A percentile compares a stretch with the other conserved stretches of the same genome.
These are phyloP conservation scores for Chionis minor DNA, from an alignment of 2,113 vertebrate species.

Conservation along the genomic window DNA sequence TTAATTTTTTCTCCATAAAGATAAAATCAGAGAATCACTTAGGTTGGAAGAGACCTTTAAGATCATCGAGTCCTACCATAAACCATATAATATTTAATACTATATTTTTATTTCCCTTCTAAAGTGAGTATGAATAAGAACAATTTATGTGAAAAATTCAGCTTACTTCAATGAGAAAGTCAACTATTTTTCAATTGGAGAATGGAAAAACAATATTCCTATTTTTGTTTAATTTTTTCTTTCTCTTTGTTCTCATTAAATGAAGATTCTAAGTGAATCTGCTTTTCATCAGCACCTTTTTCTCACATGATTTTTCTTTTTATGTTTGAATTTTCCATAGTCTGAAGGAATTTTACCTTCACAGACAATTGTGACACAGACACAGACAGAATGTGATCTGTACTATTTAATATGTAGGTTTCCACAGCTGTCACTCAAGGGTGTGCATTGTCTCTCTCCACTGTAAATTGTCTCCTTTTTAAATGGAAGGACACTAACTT, in stretches of 20 bases:
- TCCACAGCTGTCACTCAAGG: neutral
- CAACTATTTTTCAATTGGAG: neutral
- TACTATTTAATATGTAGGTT: neutral
- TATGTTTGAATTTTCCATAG: neutral
- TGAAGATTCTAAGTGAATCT: neutral
- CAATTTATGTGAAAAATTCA: neutral
- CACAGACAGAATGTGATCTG: neutral
- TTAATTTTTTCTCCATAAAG: neutral
- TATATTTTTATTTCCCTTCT: neutral
- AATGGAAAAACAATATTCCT: neutral
- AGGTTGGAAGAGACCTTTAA: too few species aligned
- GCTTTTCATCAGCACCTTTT: neutral
- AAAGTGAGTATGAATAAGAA: neutral
- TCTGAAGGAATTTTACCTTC: neutral
- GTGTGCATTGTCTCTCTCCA: neutral
- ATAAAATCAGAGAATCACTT: neutral
- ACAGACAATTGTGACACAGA: neutral
- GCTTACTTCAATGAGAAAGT: neutral
- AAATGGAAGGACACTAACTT: neutral
- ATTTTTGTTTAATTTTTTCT: neutral
- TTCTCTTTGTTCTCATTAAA: neutral
- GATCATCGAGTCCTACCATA: too few species aligned
- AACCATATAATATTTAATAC: neutral
- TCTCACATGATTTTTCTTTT: neutral
- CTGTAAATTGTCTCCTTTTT: neutral